phyloP scores from a whole-genome alignment of 1,140 invertebrate genomes.

The Dinothrombium tinctorium region DNA sequence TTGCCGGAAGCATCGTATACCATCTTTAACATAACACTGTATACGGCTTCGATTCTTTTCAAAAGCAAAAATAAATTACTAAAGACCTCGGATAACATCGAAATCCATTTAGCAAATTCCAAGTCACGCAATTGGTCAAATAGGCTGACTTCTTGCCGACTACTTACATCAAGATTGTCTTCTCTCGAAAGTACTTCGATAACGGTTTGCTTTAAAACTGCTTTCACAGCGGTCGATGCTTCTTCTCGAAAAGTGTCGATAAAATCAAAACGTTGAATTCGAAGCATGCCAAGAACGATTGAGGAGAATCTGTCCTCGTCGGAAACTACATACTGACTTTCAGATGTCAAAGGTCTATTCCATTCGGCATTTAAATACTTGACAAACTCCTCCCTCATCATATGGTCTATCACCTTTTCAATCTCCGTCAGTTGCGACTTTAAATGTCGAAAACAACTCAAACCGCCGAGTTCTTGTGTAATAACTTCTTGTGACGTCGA shows the following conservation, averaged over 20 bases:
- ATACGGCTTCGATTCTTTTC: constrained; percentile 33
- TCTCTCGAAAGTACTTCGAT: constrained; percentile 23
- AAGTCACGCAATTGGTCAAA: constrained; percentile 38
- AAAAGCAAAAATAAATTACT: constrained; percentile 36
- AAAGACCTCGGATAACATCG: constrained; percentile 46
- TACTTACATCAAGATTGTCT: constrained; percentile 25
- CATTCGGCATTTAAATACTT: constrained; percentile 71
- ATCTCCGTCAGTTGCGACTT: constrained; percentile 89
- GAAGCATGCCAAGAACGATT: constrained; percentile 62
- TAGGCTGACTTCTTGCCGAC: constrained; percentile 47
- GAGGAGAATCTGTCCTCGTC: constrained; percentile 53
- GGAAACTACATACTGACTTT: background rate
- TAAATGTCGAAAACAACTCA: constrained; percentile 82
- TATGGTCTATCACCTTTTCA: constrained; percentile 82
- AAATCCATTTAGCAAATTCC: constrained; percentile 49
- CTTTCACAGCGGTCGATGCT: constrained; percentile 60
- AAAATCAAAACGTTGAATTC: constrained; percentile 62
- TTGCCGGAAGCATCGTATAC: constrained; percentile 1
- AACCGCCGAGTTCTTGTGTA: constrained; percentile 57
- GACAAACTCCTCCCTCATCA: constrained; percentile 84
- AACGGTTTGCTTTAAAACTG: constrained; percentile 49
- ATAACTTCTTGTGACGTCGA: constrained; percentile 86
- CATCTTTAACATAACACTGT: constrained; percentile 8
- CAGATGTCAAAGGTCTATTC: constrained; percentile 37
- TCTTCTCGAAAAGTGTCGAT: constrained; percentile 69